Conservation (phyloP, 2,113 vertebrate genomes). For the Bucco capensis region DNA sequence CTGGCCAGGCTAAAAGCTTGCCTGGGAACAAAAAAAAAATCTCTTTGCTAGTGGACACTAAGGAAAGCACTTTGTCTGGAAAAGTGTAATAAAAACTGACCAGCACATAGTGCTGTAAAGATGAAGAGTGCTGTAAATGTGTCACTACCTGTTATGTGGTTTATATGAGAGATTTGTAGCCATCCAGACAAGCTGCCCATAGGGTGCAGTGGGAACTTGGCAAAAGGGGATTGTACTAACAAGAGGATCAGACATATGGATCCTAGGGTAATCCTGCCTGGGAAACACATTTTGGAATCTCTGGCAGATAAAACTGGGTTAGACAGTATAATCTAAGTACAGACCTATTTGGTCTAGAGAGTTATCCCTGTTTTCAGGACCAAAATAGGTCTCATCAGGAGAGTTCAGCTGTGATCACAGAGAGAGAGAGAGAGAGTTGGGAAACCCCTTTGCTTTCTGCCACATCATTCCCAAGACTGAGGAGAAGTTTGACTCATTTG, state of each 20-base stretch:
- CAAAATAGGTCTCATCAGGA: not conserved
- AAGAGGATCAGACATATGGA: not conserved
- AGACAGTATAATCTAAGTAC: not conserved
- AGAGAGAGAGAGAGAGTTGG: not conserved
- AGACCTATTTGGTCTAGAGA: not conserved
- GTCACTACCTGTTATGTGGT: not conserved
- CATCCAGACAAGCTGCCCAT: not conserved
- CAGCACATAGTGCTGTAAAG: not conserved
- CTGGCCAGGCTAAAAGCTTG: not conserved
- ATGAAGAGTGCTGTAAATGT: constrained; percentile 49
- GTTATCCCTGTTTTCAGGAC: not conserved
- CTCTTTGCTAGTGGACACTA: not conserved
- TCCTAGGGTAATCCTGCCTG: not conserved
- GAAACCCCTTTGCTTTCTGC: accelerated
- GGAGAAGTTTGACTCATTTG: not conserved
- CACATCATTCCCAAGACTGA: accelerated
- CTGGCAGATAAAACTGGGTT: not conserved
- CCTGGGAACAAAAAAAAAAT: not conserved
- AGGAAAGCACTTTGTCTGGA: constrained; percentile 22
- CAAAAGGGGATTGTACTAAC: not conserved
- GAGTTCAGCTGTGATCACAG: not conserved
- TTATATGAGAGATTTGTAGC: constrained; percentile 40
- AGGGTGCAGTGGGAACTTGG: not conserved
- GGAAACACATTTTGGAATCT: not conserved
- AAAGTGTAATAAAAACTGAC: constrained; percentile 40